Percentiles rank a stretch among this genome's conserved stretches.
Conservation (phyloP, 2,888 invertebrate species). For the Pachliopta kotzebuea region DNA sequence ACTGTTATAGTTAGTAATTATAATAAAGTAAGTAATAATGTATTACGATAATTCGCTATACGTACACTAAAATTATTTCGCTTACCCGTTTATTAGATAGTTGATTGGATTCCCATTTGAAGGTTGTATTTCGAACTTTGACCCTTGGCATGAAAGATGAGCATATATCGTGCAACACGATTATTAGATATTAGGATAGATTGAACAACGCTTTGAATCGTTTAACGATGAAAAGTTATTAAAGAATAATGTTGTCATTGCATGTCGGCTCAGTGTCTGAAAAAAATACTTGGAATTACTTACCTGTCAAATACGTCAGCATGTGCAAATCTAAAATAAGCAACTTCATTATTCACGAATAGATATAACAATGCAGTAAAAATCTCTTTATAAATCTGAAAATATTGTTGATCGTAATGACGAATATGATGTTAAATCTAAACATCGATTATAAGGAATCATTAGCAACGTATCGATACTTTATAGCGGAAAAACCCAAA, state of each 20-base stretch:
- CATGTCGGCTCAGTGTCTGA: not conserved
- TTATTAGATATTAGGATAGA: conserved; percentile 18
- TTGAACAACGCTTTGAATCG: conserved; percentile 12
- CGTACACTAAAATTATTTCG: conserved; percentile 52
- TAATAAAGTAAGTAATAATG: conserved; percentile 30
- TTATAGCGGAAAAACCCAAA: conserved; percentile 25
- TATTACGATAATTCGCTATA: conserved; percentile 42
- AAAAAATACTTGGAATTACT: conserved; percentile 2
- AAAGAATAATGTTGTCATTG: not conserved
- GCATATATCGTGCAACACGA: conserved; percentile 31
- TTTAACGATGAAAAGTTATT: conserved; percentile 1
- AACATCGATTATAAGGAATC: not conserved
- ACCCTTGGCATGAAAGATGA: conserved; percentile 41
- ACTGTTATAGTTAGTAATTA: too few species aligned
- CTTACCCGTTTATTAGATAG: conserved; percentile 64
- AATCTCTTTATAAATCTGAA: not conserved
- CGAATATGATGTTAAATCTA: too few species aligned
- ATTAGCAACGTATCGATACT: not conserved
- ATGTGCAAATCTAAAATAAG: conserved; percentile 13
- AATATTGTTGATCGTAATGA: not conserved
- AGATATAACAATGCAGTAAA: not conserved
- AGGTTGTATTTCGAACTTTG: conserved; percentile 69
- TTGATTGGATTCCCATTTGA: conserved; percentile 66
- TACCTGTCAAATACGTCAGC: not conserved
- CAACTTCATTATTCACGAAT: not conserved